phyloP scores from a whole-genome alignment of 2,113 vertebrate genomes.

The Heteronetta atricapilla region DNA sequence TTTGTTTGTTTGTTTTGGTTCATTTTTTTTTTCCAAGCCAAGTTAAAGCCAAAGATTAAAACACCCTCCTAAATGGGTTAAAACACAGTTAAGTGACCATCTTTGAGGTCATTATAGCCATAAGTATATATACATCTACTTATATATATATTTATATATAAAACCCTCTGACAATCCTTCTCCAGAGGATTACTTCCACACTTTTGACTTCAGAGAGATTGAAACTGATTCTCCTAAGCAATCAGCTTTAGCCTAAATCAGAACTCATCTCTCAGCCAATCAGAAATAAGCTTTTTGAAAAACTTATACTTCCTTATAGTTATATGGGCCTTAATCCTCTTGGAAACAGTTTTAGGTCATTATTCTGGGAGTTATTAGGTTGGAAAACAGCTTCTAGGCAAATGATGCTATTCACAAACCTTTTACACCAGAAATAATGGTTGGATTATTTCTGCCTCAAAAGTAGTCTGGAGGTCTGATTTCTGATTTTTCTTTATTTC shows the following conservation, averaged over 20 bases:
- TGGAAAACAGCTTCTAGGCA: constrained; percentile 81
- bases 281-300: constrained; percentile 31
- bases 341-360: constrained; percentile 75
- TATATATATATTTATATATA: not conserved
- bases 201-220: constrained; percentile 33
- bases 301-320: constrained; percentile 46
- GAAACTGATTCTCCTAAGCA: constrained; percentile 55
- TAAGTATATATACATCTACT: not conserved
- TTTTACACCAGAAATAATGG: constrained; percentile 82
- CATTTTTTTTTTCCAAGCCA: constrained; percentile 3
- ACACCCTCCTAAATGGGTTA: not conserved
- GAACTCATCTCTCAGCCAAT: constrained; percentile 47
- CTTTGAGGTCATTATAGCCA: not conserved
- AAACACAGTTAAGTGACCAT: constrained; percentile 32
- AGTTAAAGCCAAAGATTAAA: constrained; percentile 18
- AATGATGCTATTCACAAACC: constrained; percentile 78
- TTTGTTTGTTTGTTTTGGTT: no score
- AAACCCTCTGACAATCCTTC: not conserved
- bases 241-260: constrained; percentile 50
- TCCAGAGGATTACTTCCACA: constrained; percentile 18
- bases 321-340: constrained; percentile 62
- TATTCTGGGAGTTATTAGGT: constrained; percentile 79
- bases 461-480: constrained; percentile 73
- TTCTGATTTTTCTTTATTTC: constrained; percentile 65
- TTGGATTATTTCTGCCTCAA: constrained; percentile 78